A percentile compares a stretch with the other conserved stretches of the same genome.
Evolutionary conservation across 2,888 invertebrate species (phyloP).

Genomic region (Siphlonurus alternatus): DNA sequence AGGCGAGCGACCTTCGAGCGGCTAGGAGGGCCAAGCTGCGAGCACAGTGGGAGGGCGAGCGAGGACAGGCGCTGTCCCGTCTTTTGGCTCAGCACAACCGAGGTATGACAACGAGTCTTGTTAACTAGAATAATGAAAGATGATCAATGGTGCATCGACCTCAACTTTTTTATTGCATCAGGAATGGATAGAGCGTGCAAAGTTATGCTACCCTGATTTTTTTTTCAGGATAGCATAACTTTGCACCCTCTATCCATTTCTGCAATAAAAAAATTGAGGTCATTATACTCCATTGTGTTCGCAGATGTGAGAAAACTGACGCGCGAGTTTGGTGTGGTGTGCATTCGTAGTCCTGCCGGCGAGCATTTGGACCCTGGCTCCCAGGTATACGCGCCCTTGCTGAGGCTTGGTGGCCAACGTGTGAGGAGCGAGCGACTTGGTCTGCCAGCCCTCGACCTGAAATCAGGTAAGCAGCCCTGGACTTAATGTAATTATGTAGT

Average conservation of each 20-base stretch:
- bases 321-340: not conserved
- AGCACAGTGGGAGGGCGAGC: not conserved
- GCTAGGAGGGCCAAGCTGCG: not conserved
- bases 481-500: too few relatives aligned
- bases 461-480: not conserved
- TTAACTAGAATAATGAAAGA: too few relatives aligned
- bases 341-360: not conserved
- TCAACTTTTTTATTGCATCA: too few relatives aligned
- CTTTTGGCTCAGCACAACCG: not conserved
- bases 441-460: not conserved
- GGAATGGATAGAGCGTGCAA: too few relatives aligned
- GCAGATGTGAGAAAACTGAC: not conserved
- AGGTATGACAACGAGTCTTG: too few relatives aligned
- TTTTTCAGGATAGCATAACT: too few relatives aligned
- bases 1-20: not conserved
- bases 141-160: too few relatives aligned
- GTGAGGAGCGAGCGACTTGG: not conserved
- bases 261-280: too few relatives aligned
- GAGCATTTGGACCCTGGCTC: not conserved
- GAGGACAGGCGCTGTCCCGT: not conserved
- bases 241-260: too few relatives aligned
- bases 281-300: too few relatives aligned
- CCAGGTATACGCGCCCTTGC: not conserved
- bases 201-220: too few relatives aligned
- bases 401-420: not conserved